phyloP scores from a whole-genome alignment of 2,113 vertebrate species.

The Seriola aureovittata region DNA sequence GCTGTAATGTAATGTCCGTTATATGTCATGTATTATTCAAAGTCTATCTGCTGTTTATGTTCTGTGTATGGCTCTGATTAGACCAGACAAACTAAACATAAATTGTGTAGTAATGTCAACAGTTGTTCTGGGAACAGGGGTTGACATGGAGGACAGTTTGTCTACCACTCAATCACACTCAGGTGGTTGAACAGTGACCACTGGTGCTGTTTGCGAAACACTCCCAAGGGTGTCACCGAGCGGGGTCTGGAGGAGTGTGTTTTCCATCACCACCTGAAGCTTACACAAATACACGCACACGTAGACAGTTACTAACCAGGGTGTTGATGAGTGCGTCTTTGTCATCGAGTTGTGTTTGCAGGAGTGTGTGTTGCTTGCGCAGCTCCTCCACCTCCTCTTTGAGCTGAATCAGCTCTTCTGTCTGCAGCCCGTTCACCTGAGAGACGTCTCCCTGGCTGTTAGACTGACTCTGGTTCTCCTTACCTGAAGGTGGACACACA shows the following conservation, averaged over 20 bases:
- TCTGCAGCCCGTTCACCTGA: conserved; percentile 93
- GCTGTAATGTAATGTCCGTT: not conserved
- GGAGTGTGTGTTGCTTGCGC: conserved; percentile 85
- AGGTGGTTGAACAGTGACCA: not conserved
- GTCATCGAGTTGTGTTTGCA: conserved; percentile 89
- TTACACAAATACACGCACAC: not conserved
- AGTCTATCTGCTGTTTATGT: not conserved
- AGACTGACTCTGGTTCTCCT: conserved; percentile 87
- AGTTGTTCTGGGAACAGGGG: no score
- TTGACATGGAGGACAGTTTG: not conserved
- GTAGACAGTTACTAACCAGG: conserved; percentile 83
- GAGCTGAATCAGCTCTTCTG: conserved; percentile 89
- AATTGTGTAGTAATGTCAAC: not conserved
- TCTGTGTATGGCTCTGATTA: not conserved
- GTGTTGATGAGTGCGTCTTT: conserved; percentile 89
- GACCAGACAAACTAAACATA: not conserved
- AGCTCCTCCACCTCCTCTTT: conserved; percentile 90
- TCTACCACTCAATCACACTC: not conserved
- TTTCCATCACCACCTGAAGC: not conserved
- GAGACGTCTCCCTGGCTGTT: conserved; percentile 81
- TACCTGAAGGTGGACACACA: conserved; percentile 63
- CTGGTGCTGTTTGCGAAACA: not conserved
- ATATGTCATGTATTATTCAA: not conserved
- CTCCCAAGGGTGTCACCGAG: no score
- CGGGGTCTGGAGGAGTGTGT: conserved; percentile 1